A percentile compares a stretch with the other conserved stretches of the same genome.
Evolutionary conservation across 1,140 invertebrate genomes (phyloP).

Genomic region (Drosophila insularis): DNA sequence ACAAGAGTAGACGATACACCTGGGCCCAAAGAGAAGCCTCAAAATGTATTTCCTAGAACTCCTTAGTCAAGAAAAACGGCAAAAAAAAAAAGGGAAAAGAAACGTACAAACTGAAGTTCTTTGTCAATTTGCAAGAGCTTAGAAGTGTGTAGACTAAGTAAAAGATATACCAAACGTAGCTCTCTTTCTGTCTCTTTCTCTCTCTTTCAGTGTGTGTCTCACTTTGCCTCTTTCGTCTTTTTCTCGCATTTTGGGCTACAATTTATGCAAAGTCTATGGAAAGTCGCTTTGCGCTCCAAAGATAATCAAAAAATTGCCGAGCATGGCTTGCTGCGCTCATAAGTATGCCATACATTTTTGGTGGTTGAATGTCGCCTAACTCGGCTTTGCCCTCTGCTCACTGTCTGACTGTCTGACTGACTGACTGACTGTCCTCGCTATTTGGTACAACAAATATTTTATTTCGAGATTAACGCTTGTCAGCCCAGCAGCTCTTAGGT

Average conservation of each 20-base stretch:
- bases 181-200: neutral
- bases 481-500: constrained; percentile 30
- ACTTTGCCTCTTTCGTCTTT: neutral
- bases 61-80: constrained; percentile 24
- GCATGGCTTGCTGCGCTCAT: constrained; percentile 48
- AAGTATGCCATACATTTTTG: constrained; percentile 69
- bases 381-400: constrained; percentile 10
- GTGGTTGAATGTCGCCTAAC: constrained; percentile 48
- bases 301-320: constrained; percentile 67
- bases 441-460: constrained; percentile 67
- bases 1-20: constrained; percentile 8
- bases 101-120: constrained; percentile 56
- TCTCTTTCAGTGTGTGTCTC: constrained; percentile 8
- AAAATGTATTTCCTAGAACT: constrained; percentile 42
- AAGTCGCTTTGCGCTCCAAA: constrained; percentile 67
- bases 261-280: constrained; percentile 79
- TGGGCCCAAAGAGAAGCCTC: constrained; percentile 59
- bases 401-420: neutral
- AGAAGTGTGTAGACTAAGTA: constrained; percentile 63
- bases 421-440: no score
- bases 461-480: constrained; percentile 78
- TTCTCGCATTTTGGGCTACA: constrained; percentile 24
- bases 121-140: constrained; percentile 77
- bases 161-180: constrained; percentile 62
- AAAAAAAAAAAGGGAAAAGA: neutral